phyloP scores from a whole-genome alignment of 35 echinoderm and acorn worm species.

The Chiridota heheva region DNA sequence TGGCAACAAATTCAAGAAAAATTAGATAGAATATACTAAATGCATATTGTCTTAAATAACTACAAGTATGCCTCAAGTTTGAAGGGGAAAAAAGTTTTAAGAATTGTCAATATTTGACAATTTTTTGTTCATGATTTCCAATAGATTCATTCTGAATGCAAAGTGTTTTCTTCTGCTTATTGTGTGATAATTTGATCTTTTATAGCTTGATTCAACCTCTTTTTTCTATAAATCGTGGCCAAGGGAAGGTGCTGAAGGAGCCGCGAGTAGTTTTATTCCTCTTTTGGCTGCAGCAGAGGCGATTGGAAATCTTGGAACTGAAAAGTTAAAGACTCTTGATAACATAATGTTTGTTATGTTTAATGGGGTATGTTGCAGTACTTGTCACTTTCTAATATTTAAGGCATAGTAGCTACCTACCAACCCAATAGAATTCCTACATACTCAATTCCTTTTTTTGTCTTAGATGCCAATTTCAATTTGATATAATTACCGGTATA shows the following conservation, averaged over 20 bases:
- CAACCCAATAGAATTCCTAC: not conserved
- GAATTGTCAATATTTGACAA: too few species aligned
- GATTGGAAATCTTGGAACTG: constrained; percentile 43
- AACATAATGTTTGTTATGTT: constrained; percentile 90
- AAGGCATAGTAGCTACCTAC: not conserved
- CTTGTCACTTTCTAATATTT: not conserved
- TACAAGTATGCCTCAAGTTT: too few species aligned
- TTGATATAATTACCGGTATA: not conserved
- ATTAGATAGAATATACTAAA: too few species aligned
- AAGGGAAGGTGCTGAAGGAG: constrained; percentile 58
- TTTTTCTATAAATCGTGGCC: constrained; percentile 75
- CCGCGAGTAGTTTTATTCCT: constrained; percentile 68
- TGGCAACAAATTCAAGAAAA: too few species aligned
- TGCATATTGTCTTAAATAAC: too few species aligned
- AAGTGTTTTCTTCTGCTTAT: not conserved
- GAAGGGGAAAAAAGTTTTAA: too few species aligned
- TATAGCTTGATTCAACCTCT: constrained; percentile 72
- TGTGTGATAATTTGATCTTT: not conserved
- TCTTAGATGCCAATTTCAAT: not conserved
- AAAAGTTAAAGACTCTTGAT: constrained; percentile 59
- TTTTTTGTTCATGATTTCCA: too few species aligned
- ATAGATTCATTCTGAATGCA: not conserved
- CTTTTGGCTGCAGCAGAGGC: constrained; percentile 77
- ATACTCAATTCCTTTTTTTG: not conserved
- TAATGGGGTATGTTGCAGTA: constrained; percentile 66